Conservation (phyloP, 2,797 vertebrate genomes). For the Platalea minor region DNA sequence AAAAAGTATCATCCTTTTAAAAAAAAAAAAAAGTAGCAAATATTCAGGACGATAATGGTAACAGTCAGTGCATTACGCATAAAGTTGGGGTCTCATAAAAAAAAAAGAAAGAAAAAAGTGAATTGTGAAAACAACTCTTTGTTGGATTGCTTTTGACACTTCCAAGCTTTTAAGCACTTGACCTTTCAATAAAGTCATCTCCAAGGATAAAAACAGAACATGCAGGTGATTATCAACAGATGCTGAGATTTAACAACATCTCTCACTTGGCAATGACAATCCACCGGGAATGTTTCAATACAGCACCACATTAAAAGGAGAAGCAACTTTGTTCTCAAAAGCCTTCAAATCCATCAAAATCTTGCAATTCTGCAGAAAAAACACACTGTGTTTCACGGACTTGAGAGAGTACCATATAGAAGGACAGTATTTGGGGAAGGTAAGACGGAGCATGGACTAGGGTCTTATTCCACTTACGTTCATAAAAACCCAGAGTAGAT, state of each 20-base stretch:
- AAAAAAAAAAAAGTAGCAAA: not conserved
- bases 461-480: not conserved
- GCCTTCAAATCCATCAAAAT: not conserved
- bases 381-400: not conserved
- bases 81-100: not conserved
- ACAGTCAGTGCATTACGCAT: slow-evolving; percentile 27
- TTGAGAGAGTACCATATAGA: not conserved
- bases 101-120: not conserved
- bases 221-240: slow-evolving; percentile 30
- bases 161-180: slow-evolving; percentile 13
- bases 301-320: slow-evolving; percentile 23
- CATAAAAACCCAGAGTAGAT: not conserved
- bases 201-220: slow-evolving; percentile 13
- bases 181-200: not conserved
- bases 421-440: not conserved
- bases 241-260: not conserved
- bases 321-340: not conserved
- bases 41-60: not conserved
- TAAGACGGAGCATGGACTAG: not conserved
- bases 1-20: slow-evolving; percentile 12
- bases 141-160: not conserved
- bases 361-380: not conserved
- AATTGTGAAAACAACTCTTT: not conserved
- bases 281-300: not conserved
- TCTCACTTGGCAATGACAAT: slow-evolving; percentile 29